Evolutionary conservation across 2,113 vertebrate species (phyloP).

Genomic region (Heterochromis multidens): DNA sequence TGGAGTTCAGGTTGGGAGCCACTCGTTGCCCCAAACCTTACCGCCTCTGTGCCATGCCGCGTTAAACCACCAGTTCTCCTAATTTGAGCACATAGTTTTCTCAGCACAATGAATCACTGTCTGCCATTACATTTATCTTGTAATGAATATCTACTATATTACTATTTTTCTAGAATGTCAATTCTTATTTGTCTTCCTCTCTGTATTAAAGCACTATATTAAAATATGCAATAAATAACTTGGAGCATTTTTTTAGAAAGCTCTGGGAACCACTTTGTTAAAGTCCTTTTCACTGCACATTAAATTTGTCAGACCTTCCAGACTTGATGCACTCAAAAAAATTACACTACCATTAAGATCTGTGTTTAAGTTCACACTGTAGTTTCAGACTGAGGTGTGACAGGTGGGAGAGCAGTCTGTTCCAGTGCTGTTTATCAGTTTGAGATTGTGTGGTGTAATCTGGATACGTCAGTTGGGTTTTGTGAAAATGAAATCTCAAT

Average conservation of each 20-base stretch:
- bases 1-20: conserved; percentile 41
- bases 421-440: neutral
- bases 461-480: neutral
- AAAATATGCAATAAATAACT: neutral
- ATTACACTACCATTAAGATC: neutral
- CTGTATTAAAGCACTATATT: neutral
- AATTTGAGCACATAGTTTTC: too few relatives aligned
- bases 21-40: conserved; percentile 49
- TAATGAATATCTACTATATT: too few relatives aligned
- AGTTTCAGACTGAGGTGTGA: neutral
- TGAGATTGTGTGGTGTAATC: neutral
- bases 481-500: neutral
- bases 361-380: neutral
- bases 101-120: too few relatives aligned
- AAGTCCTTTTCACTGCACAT: accelerated
- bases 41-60: conserved; percentile 37
- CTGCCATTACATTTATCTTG: too few relatives aligned
- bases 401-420: accelerated
- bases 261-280: neutral
- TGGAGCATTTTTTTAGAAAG: neutral
- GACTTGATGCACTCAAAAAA: accelerated
- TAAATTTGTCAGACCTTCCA: neutral
- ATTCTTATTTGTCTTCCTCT: too few relatives aligned
- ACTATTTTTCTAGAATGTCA: too few relatives aligned
- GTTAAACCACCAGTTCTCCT: neutral